Evolutionary conservation across 2,113 vertebrate species (phyloP), one percentile per base, ranked within the genome.

Genomic region (Hyaena hyaena): DNA sequence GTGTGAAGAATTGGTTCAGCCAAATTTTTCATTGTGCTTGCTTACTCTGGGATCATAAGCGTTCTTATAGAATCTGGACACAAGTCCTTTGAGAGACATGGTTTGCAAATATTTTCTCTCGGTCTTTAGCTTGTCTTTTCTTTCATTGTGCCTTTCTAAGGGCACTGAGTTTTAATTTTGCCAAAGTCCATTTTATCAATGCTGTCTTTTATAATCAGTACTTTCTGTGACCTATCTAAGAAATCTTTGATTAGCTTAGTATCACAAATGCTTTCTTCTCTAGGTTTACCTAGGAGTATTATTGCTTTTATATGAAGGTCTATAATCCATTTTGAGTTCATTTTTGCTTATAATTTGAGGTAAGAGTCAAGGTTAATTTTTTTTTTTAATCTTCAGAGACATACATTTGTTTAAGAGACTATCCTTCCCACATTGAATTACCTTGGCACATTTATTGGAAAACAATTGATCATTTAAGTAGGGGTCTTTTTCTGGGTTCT

Each of bases 81-180:
- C 24, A 86, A 93, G 74, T 21, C 66, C 11, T 81, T 90, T 89
- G 81, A 81, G 39, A 93, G 35, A 86, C 26, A 61, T 55, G 79
- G 69, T 92, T 93, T 79, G 48, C 71, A 73, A 90, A 71, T 85
- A 90, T 73, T 90, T 93, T 86, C 80, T 89, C 21, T 89, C 43
- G 19, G 5, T 80, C 6, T 94, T 55, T n/a, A 73, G 31, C 65
- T 93, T 85, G 69, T 73, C 53, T 90, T 85, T 12, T 93, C 21
- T 12, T 77, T 93, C 28, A 24, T 61, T 93, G n/a, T 84, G 33
- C 58, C 66, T 82, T 77, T 66, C 48, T 82, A 31, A 88, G 84
- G 76, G 21, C 17, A 14, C 71, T 65, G 7, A 0, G 69, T 88
- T 95, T 92, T 24, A 28, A 79, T 69, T 92, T 65, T 45, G 28